Evolutionary conservation across 2,888 invertebrate species (phyloP).

Genomic region (Limnephilus marmoratus): DNA sequence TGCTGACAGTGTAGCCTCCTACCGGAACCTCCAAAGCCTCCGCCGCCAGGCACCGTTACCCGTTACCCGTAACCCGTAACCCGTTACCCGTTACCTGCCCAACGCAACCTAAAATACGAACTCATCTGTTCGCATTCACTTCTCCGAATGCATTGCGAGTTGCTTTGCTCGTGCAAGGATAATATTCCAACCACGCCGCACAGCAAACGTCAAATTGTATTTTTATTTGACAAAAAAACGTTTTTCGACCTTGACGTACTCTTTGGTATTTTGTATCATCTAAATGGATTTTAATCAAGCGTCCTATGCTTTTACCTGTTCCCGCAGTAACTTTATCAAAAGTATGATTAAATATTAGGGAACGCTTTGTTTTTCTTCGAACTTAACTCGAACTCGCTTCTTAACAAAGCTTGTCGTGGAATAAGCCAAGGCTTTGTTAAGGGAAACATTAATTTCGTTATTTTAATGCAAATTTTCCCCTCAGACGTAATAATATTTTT

Average conservation of each 20-base stretch:
- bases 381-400: background rate
- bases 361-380: background rate
- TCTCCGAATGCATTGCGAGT: background rate
- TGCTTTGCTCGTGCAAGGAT: background rate
- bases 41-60: background rate
- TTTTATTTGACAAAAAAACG: background rate
- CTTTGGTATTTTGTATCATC: background rate
- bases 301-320: background rate
- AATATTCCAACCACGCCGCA: background rate
- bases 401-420: background rate
- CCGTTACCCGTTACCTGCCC: background rate
- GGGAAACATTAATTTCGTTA: background rate
- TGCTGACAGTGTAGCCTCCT: constrained; percentile 46
- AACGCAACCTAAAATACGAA: constrained; percentile 35
- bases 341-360: background rate
- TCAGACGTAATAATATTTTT: background rate
- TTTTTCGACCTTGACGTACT: background rate
- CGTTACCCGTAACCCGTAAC: background rate
- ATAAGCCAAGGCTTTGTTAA: background rate
- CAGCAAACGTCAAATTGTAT: constrained; percentile 29
- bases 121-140: constrained; percentile 23
- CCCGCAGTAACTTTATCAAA: background rate
- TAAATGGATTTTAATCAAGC: background rate
- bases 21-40: constrained; percentile 31
- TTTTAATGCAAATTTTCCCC: background rate